Evolutionary conservation across 2,888 invertebrate genomes (phyloP), one percentile per base, ranked within the genome.

Genomic region (Latrodectus hesperus): DNA sequence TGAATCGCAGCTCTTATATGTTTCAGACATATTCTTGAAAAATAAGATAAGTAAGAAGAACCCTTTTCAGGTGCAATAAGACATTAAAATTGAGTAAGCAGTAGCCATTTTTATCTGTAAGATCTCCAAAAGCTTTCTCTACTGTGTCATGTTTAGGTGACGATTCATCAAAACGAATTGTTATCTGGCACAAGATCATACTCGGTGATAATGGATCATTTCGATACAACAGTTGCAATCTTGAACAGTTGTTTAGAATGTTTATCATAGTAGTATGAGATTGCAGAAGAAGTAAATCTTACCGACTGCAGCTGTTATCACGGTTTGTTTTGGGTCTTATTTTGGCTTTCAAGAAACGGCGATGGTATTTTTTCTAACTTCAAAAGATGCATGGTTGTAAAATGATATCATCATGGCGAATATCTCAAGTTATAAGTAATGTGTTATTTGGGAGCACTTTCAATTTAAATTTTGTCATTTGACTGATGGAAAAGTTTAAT

Each of bases 131-230:
- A 74, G 49, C 38, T 52, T 72, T 22, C 65, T 53, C 38, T 60
- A 75, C 55, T 68, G 68, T 67, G 82, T 75, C 75, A 22, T 53
- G 53, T 73, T 75, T 53, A 65, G 26, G 65, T 78, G 78, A 65
- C 80, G 76, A 86, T 86, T 86, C 86, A 81, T 86, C 86, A 86
- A 52, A 26, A 68, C 22, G 65, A 81, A 77, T 73, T 68, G 65
- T 71, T 86, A 86, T 86, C 86, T 71, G 71, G 64, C 51, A 64
- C 22, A 22, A 86, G 86, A 86, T 86, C 81, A 67, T 73, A 73
- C 73, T 73, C 67, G 22, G 60, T 52, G 81, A 81, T 81, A 81
- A 81, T 81, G 81, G 81, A 81, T 81, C 17, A 73, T 73, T 73
- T 49, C 60, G 55, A 55, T 60, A 72, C 64, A 81, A 74, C 73